Percentiles rank a stretch among this genome's conserved stretches.
Evolutionary conservation across 2,888 invertebrate genomes (phyloP).

Genomic region (Cephus nigrinus): DNA sequence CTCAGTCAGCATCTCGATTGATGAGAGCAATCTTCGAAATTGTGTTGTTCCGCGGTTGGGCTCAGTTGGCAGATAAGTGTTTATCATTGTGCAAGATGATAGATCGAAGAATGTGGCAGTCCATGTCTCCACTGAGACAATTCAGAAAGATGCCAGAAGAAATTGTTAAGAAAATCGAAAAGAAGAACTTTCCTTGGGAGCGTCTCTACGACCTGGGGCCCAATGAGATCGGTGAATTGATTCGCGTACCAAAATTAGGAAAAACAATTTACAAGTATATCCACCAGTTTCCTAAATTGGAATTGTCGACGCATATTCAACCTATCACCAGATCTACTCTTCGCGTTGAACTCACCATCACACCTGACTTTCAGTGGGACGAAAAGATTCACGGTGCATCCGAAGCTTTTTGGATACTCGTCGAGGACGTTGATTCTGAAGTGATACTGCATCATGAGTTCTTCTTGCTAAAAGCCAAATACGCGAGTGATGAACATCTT

Average conservation of each 20-base stretch:
- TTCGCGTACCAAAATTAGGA: slow-evolving; percentile 90
- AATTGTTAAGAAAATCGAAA: slow-evolving; percentile 96
- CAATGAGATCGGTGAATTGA: slow-evolving; percentile 95
- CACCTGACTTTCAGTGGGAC: slow-evolving; percentile 99
- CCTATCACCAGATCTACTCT: slow-evolving; percentile 95
- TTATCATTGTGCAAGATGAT: slow-evolving; percentile 98
- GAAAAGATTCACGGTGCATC: slow-evolving; percentile 88
- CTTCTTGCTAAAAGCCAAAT: slow-evolving; percentile 94
- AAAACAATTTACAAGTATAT: slow-evolving; percentile 96
- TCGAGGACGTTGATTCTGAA: slow-evolving; percentile 89
- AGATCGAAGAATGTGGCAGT: slow-evolving; percentile 99
- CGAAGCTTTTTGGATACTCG: slow-evolving; percentile 89
- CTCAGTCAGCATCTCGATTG: slow-evolving; percentile 94
- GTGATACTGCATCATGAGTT: slow-evolving; percentile 91
- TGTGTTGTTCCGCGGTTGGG: slow-evolving; percentile 93
- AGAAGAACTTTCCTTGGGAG: slow-evolving; percentile 96
- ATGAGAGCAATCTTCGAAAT: slow-evolving; percentile 98
- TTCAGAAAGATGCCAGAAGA: slow-evolving; percentile 98
- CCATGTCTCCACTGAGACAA: slow-evolving; percentile 97
- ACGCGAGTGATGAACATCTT: slow-evolving; percentile 92
- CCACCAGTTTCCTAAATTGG: slow-evolving; percentile 96
- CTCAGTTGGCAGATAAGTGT: slow-evolving; percentile 95
- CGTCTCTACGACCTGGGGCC: slow-evolving; percentile 95
- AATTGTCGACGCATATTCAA: slow-evolving; percentile 96
- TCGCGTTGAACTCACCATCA: slow-evolving; percentile 95